A percentile compares a stretch with the other conserved stretches of the same genome.
Conservation (phyloP, 2,113 vertebrate genomes). For the Bubo blakistoni region DNA sequence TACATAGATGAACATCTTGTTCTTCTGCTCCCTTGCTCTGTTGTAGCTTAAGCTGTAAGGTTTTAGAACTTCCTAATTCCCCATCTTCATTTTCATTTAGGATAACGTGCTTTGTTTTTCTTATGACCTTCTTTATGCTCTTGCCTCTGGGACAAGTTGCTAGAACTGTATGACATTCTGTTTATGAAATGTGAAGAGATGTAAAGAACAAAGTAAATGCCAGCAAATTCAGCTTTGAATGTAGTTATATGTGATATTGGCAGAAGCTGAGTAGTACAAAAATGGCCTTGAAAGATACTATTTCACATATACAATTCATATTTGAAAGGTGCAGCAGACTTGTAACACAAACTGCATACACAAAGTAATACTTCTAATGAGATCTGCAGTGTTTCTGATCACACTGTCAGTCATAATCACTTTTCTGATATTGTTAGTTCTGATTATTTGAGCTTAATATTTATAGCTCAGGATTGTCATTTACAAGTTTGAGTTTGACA, state of each 20-base stretch:
- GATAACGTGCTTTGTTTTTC: conserved; percentile 38
- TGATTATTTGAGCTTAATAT: conserved; percentile 41
- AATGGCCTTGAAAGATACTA: background rate
- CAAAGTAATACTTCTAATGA: conserved; percentile 34
- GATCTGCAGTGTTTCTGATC: conserved; percentile 5
- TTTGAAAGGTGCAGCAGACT: background rate
- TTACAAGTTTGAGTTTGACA: conserved; percentile 17
- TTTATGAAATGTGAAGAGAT: conserved; percentile 26
- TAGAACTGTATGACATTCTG: conserved; percentile 18
- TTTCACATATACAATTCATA: background rate
- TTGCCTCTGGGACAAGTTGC: conserved; percentile 31
- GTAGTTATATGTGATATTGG: background rate
- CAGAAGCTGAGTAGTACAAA: background rate
- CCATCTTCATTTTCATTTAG: conserved; percentile 44
- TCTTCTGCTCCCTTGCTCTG: conserved; percentile 7
- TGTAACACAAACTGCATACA: background rate
- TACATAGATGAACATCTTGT: conserved; percentile 59
- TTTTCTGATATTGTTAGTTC: conserved; percentile 32
- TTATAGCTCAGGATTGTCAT: background rate
- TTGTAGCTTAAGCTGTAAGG: background rate
- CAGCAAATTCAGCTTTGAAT: background rate
- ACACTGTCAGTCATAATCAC: conserved; percentile 26
- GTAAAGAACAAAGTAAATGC: background rate
- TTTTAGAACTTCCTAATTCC: conserved; percentile 38
- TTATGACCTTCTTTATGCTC: conserved; percentile 35